Evolutionary conservation across 2,113 vertebrate genomes (phyloP).

Genomic region (Tragelaphus imberbis): DNA sequence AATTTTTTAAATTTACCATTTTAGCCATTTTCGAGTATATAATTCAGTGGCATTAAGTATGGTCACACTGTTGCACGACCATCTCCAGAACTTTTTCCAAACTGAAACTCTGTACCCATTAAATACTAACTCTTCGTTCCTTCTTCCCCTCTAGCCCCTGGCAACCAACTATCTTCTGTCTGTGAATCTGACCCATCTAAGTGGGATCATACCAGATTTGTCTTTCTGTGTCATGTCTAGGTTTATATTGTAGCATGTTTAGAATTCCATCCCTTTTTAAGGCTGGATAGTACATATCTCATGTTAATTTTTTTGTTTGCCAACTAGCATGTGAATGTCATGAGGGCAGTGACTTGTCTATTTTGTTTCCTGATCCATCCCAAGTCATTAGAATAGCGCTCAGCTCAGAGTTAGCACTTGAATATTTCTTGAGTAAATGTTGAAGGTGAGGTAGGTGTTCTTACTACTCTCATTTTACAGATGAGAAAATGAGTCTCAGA

Average conservation of each 20-base stretch:
- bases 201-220: background rate
- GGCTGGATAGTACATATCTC: background rate
- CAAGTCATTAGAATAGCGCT: background rate
- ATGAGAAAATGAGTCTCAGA: constrained; percentile 11
- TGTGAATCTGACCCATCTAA: background rate
- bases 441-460: background rate
- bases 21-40: background rate
- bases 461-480: background rate
- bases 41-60: background rate
- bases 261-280: background rate
- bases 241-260: background rate
- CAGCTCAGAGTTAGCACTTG: background rate
- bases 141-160: background rate
- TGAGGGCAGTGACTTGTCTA: background rate
- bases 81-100: background rate
- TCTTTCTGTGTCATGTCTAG: background rate
- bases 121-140: background rate
- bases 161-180: background rate
- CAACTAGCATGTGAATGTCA: background rate
- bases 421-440: background rate
- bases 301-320: background rate
- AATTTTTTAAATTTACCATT: background rate
- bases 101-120: background rate
- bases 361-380: background rate
- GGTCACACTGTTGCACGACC: background rate